Evolutionary conservation across 92 coral and sea anemone species (phyloP).

Genomic region (Muricea muricata): DNA sequence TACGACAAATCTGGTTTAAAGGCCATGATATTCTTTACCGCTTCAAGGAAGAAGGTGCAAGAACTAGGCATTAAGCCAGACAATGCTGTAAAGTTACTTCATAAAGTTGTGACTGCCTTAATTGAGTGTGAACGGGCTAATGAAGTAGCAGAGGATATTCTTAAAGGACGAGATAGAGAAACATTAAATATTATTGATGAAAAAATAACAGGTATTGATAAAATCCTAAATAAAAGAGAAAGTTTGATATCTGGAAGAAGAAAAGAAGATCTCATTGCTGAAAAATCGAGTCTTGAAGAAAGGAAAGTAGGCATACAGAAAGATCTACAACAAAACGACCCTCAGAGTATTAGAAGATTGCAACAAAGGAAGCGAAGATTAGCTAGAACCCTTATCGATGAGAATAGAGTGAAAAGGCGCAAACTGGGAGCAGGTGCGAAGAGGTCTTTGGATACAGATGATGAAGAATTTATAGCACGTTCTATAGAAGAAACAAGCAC

Average conservation of each 20-base stretch:
- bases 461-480: background rate
- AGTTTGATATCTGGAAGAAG: constrained; percentile 60
- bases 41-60: background rate
- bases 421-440: background rate
- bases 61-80: background rate
- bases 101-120: constrained; percentile 27
- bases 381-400: constrained; percentile 58
- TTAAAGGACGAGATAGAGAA: constrained; percentile 58
- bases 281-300: constrained; percentile 57
- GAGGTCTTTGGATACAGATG: too few species aligned
- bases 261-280: constrained; percentile 55
- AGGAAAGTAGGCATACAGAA: constrained; percentile 49
- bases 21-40: constrained; percentile 44
- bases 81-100: background rate
- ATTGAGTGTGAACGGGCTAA: constrained; percentile 61
- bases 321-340: constrained; percentile 53
- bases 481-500: background rate
- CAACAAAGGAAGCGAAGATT: constrained; percentile 53
- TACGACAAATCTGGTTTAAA: constrained; percentile 62
- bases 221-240: constrained; percentile 41
- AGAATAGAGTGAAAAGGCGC: constrained; percentile 52
- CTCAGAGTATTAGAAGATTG: constrained; percentile 51
- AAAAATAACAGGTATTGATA: constrained; percentile 51
- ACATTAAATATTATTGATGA: constrained; percentile 49
- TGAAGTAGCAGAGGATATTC: constrained; percentile 63